Evolutionary conservation across 2,797 vertebrate genomes (phyloP).

Genomic region (Steatocranus sp.): DNA sequence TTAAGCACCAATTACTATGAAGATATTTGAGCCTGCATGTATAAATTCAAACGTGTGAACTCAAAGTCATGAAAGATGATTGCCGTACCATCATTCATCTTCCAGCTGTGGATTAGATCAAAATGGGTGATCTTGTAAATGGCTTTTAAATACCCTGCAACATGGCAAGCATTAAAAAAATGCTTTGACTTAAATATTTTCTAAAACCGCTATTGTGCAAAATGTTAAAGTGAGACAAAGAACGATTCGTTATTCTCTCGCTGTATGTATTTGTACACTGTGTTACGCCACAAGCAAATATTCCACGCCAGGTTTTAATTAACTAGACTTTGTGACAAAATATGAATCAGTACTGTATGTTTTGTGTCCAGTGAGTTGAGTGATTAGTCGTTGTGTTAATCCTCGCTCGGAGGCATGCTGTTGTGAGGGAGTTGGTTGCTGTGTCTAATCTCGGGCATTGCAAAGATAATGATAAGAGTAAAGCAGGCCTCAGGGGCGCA

Average conservation of each 20-base stretch:
- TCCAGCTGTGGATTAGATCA: not conserved
- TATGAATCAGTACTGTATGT: constrained; percentile 29
- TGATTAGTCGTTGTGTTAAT: constrained; percentile 66
- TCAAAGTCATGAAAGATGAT: not conserved
- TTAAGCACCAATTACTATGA: not conserved
- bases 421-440: constrained; percentile 31
- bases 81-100: not conserved
- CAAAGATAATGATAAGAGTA: constrained; percentile 59
- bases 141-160: not conserved
- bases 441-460: constrained; percentile 58
- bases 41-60: not conserved
- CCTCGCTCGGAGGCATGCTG: constrained; percentile 33
- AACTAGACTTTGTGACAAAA: constrained; percentile 32
- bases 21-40: not conserved
- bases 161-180: not conserved
- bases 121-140: not conserved
- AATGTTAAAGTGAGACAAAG: constrained; percentile 34
- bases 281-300: constrained; percentile 13
- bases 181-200: not conserved
- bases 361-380: constrained; percentile 60
- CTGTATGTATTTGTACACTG: not conserved
- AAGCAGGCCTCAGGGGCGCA: constrained; percentile 30
- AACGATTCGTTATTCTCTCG: constrained; percentile 5
- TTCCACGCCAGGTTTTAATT: constrained; percentile 14
- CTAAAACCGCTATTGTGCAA: constrained; percentile 17